Evolutionary conservation across 2,113 vertebrate genomes (phyloP), one percentile per base, ranked within the genome.

Genomic region (Neotragus pygmaeus): DNA sequence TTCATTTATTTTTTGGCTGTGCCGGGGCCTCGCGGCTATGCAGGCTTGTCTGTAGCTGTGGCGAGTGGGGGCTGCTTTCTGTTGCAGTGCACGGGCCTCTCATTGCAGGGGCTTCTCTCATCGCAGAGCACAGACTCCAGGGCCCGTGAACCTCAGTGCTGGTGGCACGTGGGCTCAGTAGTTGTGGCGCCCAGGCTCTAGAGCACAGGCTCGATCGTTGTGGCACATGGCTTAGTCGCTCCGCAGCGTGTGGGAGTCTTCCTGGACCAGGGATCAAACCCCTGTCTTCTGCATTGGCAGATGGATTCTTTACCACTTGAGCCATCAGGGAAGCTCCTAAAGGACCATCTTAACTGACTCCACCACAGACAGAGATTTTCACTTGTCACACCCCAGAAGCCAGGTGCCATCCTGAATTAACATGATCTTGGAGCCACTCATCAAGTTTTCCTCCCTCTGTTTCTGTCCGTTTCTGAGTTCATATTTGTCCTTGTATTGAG

Each of bases 1-100:
- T 17, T 7, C 11, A 2, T 12, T 14, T 11, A 11, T 57, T 3
- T 27, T 27, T 27, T 1, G 19, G n/a, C 66, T 39, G 4, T 1
- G 33, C 64, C 10, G 33, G 33, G 64, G 2, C 64, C 36, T 36
- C 16, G 10, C 2, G 3, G 64, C 64, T 11, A 5, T 1, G 0
- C n/a, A 36, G n/a, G 66, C 19, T 73, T 39, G 23, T 2, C 66
- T 39, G 10, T 39, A 25, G 66, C 1, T 39, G 66, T 13, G 66
- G 36, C 0, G 11, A 73, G 36, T 6, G 21, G 21, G n/a, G 36
- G 66, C 36, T 23, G 5, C 66, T 39, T 39, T 73, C 6, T 23
- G 19, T 39, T 6, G 5, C 66, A 25, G 21, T 3, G 36, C 36
- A 6, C 6, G 19, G 36, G 66, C 21, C 36, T 13, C 66, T 13